These are phyloP conservation scores for Xestia sexstrigata DNA, from an alignment of 2,888 invertebrate species.

Conservation along the genomic window DNA sequence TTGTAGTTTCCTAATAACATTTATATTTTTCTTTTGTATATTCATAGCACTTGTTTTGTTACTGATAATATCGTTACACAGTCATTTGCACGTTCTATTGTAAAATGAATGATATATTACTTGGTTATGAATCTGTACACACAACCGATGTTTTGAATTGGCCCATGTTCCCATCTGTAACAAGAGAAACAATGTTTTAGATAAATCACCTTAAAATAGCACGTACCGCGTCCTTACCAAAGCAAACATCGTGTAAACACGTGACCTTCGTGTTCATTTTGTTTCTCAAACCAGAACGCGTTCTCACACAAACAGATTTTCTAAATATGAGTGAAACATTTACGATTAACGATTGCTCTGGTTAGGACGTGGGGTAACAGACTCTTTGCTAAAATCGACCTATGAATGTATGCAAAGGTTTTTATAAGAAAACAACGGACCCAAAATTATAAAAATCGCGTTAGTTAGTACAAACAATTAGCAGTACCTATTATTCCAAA, in stretches of 20 bases:
- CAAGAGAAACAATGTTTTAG: conserved; percentile 47
- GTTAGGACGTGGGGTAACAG: not conserved
- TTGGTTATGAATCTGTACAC: conserved; percentile 43
- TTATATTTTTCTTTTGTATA: not conserved
- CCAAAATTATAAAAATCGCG: not conserved
- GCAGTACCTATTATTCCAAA: not conserved
- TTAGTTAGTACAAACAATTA: not conserved
- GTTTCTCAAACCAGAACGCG: not conserved
- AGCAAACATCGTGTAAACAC: not conserved
- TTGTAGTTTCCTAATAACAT: conserved; percentile 34
- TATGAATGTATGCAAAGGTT: not conserved
- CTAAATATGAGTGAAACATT: not conserved
- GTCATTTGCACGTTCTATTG: conserved; percentile 49
- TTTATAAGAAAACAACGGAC: not conserved
- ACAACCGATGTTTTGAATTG: conserved; percentile 49
- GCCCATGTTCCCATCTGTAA: conserved; percentile 67
- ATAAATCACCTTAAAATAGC: not conserved
- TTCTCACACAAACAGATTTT: not conserved
- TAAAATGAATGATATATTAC: conserved; percentile 32
- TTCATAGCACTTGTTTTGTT: conserved; percentile 29
- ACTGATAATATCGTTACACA: conserved; percentile 18
- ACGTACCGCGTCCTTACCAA: not conserved
- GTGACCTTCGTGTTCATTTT: not conserved
- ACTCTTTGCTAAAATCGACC: not conserved
- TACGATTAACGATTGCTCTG: not conserved